Evolutionary conservation across 2,888 invertebrate species (phyloP), one percentile per base, ranked within the genome.

Genomic region (Epistrophe eligans): DNA sequence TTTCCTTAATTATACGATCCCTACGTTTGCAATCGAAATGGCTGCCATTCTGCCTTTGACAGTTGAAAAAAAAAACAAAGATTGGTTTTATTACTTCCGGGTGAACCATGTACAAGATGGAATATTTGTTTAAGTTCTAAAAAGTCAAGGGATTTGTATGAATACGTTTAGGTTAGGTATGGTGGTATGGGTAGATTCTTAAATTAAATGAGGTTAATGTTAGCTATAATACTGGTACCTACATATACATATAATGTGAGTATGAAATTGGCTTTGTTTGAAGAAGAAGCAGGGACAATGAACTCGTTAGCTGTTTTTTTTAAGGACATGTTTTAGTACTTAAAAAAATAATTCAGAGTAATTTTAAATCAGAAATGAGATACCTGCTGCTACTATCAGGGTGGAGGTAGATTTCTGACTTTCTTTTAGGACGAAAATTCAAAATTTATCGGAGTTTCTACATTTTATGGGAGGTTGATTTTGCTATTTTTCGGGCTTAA

Each of bases 31-130:
- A 76, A 55, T 72, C 19, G 48, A 57, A 66, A 57, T 15, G 50
- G 17, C n/a, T 50, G 9, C 50, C 64, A 62, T 64, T 55, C 13
- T 24, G 13, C 7, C 57, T 40, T 82, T 71, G 74, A 38, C 43
- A 62, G 70, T 57, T 62, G 9, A n/a, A 55, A 48, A 45, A 50
- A 48, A 52, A 45, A 66, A 71, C 50, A 43, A 76, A 76, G 76
- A 80, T 66, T 60, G 50, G 19, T 60, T 72, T 84, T 80, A 84
- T 77, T 66, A 57, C 43, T 32, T 76, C 48, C 62, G 17, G 62
- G n/a, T 32, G 57, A 57, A 52, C 50, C 10, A 15, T n/a, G 40
- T 35, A 35, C 1, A 35, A 60, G 64, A 67, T 79, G 62, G 48
- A 6, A 45, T 55, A 9, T 43, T 71, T 62, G 4, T 83, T 64